phyloP scores from a whole-genome alignment of 2,797 vertebrate species.

The Nannoperca obscura region DNA sequence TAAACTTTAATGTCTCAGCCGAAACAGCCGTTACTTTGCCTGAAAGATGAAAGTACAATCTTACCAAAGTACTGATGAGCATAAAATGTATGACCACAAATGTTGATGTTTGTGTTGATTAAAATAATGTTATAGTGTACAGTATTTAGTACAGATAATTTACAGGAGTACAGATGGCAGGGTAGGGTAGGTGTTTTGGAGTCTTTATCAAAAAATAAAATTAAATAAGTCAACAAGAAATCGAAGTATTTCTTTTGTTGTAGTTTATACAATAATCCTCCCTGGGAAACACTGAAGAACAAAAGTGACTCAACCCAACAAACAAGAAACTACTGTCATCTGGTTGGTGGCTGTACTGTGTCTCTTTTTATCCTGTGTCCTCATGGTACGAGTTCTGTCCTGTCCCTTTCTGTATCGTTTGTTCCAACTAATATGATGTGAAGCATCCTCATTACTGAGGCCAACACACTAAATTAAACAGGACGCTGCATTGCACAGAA shows the following conservation, averaged over 20 bases:
- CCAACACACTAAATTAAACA: slow-evolving; percentile 43
- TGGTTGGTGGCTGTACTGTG: neutral
- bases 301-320: neutral
- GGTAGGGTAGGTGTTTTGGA: neutral
- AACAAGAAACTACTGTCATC: neutral
- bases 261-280: neutral
- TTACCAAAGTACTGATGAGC: no score
- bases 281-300: neutral
- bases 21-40: neutral
- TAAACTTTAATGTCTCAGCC: neutral
- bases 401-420: slow-evolving; percentile 24
- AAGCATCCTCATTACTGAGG: slow-evolving; percentile 36
- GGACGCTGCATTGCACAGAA: slow-evolving; percentile 13
- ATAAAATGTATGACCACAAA: no score
- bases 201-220: slow-evolving; percentile 3
- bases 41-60: slow-evolving; percentile 12
- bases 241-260: neutral
- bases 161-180: neutral
- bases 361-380: neutral
- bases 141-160: no score
- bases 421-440: slow-evolving; percentile 34
- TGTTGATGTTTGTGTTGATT: no score
- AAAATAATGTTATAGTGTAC: no score
- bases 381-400: neutral
- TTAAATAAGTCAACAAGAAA: slow-evolving; percentile 5